A percentile compares a stretch with the other conserved stretches of the same genome.
Evolutionary conservation across 2,797 vertebrate species (phyloP).

Genomic region (Esox lucius): DNA sequence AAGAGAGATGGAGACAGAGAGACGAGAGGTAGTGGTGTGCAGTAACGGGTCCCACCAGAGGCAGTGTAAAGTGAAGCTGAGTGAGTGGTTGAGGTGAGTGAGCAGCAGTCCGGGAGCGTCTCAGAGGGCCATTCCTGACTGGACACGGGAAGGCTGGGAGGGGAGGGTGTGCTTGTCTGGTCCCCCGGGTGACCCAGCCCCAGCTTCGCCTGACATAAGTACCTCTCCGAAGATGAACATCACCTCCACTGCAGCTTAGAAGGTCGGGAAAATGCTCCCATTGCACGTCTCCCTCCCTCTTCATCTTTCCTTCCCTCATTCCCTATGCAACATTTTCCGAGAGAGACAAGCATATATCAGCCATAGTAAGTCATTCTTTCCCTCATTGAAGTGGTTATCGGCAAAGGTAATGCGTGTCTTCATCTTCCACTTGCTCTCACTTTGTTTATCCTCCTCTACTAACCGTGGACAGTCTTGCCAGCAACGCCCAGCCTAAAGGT

Average conservation of each 20-base stretch:
- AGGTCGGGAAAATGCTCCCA: conserved; percentile 97
- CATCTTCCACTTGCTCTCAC: background rate
- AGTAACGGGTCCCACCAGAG: conserved; percentile 86
- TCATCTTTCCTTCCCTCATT: conserved; percentile 46
- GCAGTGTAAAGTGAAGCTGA: conserved; percentile 92
- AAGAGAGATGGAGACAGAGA: conserved; percentile 32
- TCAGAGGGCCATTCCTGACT: conserved; percentile 80
- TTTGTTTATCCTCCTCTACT: background rate
- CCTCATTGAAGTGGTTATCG: too few relatives aligned
- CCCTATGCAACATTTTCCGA: too few relatives aligned
- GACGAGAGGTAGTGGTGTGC: conserved; percentile 81
- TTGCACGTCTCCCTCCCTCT: conserved; percentile 73
- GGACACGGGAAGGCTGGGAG: conserved; percentile 74
- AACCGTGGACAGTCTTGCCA: conserved; percentile 54
- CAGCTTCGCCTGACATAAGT: conserved; percentile 87
- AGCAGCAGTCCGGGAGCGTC: conserved; percentile 87
- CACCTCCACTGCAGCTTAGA: conserved; percentile 89
- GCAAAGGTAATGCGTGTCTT: too few relatives aligned
- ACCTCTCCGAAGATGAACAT: conserved; percentile 94
- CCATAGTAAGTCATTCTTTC: too few relatives aligned
- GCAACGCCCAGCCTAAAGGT: conserved; percentile 77
- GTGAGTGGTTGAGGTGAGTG: conserved; percentile 89
- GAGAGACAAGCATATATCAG: too few relatives aligned
- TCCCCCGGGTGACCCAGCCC: conserved; percentile 84
- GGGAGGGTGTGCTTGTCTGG: conserved; percentile 74